Conservation (phyloP, 2,888 invertebrate genomes). For the Melanostoma scalare region DNA sequence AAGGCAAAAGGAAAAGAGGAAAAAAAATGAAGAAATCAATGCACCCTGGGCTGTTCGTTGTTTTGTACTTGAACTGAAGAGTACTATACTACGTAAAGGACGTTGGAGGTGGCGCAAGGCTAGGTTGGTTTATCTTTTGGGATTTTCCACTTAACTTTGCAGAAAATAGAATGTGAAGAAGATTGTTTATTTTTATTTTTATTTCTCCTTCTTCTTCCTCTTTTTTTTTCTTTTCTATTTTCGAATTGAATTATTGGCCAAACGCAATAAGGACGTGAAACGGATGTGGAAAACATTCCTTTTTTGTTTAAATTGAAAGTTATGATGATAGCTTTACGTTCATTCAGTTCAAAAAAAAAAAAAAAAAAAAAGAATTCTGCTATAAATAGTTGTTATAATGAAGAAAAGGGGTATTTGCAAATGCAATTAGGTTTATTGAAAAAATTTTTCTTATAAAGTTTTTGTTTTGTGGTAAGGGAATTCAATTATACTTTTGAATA, state of each 20-base stretch:
- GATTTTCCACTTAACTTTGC: constrained; percentile 70
- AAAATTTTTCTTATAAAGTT: constrained; percentile 26
- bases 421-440: constrained; percentile 52
- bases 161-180: constrained; percentile 61
- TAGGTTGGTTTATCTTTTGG: constrained; percentile 63
- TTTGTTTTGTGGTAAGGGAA: neutral
- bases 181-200: constrained; percentile 32
- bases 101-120: constrained; percentile 29
- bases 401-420: constrained; percentile 9
- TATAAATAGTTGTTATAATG: constrained; percentile 49
- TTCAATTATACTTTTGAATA: constrained; percentile 2
- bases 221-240: constrained; percentile 29
- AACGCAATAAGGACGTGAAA: constrained; percentile 59
- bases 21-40: constrained; percentile 64
- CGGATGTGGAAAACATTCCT: constrained; percentile 50
- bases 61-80: constrained; percentile 46
- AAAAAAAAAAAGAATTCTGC: constrained; percentile 29
- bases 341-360: constrained; percentile 11
- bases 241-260: constrained; percentile 70
- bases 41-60: constrained; percentile 65
- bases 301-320: constrained; percentile 52
- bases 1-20: neutral
- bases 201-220: neutral
- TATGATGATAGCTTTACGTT: constrained; percentile 18
- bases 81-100: constrained; percentile 8